Conservation (phyloP, 2,888 invertebrate species). For the Gasteruption jaculator region DNA sequence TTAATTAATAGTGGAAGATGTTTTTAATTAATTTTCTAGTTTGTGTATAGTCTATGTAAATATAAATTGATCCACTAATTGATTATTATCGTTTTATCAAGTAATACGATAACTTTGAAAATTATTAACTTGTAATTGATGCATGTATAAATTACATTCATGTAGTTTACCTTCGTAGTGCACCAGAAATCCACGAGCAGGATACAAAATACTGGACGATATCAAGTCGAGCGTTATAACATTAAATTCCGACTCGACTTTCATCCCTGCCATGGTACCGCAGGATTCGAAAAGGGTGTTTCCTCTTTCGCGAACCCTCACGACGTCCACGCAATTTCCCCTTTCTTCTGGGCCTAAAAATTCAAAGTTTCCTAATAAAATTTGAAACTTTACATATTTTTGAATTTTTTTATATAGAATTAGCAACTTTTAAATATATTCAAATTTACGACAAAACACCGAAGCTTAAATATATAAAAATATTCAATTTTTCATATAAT, state of each 20-base stretch:
- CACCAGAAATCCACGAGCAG: conserved; percentile 44
- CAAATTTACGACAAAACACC: too few relatives aligned
- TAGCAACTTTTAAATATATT: too few relatives aligned
- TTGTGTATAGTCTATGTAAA: too few relatives aligned
- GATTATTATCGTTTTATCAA: background rate
- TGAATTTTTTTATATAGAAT: too few relatives aligned
- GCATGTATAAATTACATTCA: background rate
- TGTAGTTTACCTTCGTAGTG: conserved; percentile 43
- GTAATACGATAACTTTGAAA: background rate
- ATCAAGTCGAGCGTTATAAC: conserved; percentile 43
- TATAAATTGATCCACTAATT: conserved; percentile 5
- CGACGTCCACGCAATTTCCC: conserved; percentile 45
- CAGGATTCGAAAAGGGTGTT: conserved; percentile 44
- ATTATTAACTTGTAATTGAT: background rate
- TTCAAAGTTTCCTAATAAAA: too few relatives aligned
- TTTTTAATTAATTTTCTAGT: too few relatives aligned
- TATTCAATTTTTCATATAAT: too few relatives aligned
- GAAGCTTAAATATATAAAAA: too few relatives aligned
- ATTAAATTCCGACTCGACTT: conserved; percentile 41
- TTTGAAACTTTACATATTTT: too few relatives aligned
- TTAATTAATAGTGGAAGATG: too few relatives aligned
- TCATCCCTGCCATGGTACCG: conserved; percentile 41
- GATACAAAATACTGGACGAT: conserved; percentile 36
- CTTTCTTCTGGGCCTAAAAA: conserved; percentile 37
- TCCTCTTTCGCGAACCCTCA: conserved; percentile 42